Percentiles rank a stretch among this genome's conserved stretches.
Evolutionary conservation across 1,140 invertebrate species (phyloP).

Genomic region (Drosophila teissieri): DNA sequence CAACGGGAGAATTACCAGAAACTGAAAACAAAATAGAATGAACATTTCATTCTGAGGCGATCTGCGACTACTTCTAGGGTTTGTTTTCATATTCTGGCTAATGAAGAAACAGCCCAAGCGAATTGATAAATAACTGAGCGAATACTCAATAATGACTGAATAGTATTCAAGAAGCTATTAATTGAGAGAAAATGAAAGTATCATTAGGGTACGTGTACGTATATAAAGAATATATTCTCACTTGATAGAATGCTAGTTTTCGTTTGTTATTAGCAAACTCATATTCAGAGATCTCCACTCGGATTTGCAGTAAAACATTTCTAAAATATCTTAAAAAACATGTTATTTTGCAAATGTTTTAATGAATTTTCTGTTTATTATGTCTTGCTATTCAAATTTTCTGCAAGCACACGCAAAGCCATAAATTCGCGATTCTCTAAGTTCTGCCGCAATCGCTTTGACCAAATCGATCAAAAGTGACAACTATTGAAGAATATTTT

Average conservation of each 20-base stretch:
- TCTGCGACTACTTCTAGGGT: conserved; percentile 1
- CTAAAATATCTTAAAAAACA: no score
- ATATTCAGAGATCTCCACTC: background rate
- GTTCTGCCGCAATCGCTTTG: conserved; percentile 7
- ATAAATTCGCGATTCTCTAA: background rate
- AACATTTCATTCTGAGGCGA: conserved; percentile 27
- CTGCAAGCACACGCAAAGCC: background rate
- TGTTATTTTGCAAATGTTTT: background rate
- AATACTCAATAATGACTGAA: conserved; percentile 10
- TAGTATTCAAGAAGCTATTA: conserved; percentile 9
- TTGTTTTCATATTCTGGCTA: conserved; percentile 13
- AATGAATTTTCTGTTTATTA: background rate
- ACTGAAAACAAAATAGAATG: conserved; percentile 15
- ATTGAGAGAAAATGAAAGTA: conserved; percentile 28
- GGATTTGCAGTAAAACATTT: no score
- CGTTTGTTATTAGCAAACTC: background rate
- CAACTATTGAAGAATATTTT: conserved; percentile 51
- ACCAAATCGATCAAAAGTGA: conserved; percentile 25
- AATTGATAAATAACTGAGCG: background rate
- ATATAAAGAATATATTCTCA: background rate
- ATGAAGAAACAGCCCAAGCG: conserved; percentile 16
- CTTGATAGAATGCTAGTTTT: background rate
- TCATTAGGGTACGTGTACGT: conserved; percentile 6
- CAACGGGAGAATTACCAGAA: conserved; percentile 9
- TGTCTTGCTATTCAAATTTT: background rate